Evolutionary conservation across 2,888 invertebrate species (phyloP), one percentile per base, ranked within the genome.

Genomic region (Cephus pulcher): DNA sequence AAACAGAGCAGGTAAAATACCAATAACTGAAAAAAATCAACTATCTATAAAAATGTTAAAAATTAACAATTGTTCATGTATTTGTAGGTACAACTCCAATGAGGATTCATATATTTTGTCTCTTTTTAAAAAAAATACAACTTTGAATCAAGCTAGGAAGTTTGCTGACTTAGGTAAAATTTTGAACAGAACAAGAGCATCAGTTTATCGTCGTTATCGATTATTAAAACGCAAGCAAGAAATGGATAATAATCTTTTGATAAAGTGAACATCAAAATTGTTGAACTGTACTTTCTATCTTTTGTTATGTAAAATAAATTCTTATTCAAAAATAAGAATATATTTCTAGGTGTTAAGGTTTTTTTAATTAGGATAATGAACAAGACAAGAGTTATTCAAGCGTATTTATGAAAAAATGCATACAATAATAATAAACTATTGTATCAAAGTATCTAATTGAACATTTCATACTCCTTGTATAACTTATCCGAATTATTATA

Each of bases 191-290:
- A 89, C 88, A 1, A 85, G 90, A 79, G 84, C 86, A 23, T 90
- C 91, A 0, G 88, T 91, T 40, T 91, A 89, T 89, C 88, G 90
- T 15, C 86, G 91, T 76, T 89, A 89, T 75, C 75, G 78, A 76
- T 73, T 87, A 32, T 79, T 90, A 78, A 82, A 83, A 30, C 83
- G 83, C 68, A 86, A 83, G 30, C 71, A 75, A 4, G 12, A 75
- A 74, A 23, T n/a, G 1, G 11, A 12, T 12, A 23, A 56, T 23
- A 23, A 56, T 56, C 56, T 56, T 23, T 56, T 0, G 23, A 56
- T 56, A 56, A 56, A 9, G 9, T 56, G 9, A 56, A 56, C 6
- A 0, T 56, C 23, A 23, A 9, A 9, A 56, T 56, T 23, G 2
- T 23, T 23, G 23, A 23, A 56, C 56, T 56, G 23, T 56, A 9